A percentile compares a stretch with the other conserved stretches of the same genome.
Evolutionary conservation across 2,113 vertebrate species (phyloP).

Genomic region (Isurus oxyrinchus): DNA sequence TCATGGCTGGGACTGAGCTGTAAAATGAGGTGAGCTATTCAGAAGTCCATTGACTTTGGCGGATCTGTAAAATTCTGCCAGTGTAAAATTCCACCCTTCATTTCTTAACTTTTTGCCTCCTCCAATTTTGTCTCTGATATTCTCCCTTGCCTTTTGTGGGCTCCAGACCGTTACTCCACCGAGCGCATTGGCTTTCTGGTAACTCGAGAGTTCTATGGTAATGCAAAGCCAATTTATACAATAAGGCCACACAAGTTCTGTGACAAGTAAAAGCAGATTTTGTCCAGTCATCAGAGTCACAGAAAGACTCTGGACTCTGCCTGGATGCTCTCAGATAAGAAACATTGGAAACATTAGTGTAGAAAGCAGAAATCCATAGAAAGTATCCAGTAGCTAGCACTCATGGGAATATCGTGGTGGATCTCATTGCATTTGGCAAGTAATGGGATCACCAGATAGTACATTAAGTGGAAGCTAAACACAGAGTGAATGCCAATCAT

Average conservation of each 20-base stretch:
- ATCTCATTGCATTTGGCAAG: neutral
- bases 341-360: neutral
- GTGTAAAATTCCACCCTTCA: neutral
- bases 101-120: neutral
- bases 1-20: too few relatives aligned
- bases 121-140: neutral
- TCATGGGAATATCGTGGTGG: neutral
- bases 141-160: neutral
- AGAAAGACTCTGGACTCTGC: neutral
- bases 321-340: neutral
- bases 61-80: too few relatives aligned
- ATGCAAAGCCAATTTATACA: neutral
- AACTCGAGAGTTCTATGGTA: neutral
- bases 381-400: neutral
- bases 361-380: neutral
- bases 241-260: neutral
- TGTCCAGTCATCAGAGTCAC: neutral
- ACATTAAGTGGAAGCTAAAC: neutral
- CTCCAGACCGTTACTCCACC: neutral
- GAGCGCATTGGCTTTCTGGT: neutral
- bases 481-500: neutral
- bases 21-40: too few relatives aligned
- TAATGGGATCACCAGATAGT: neutral
- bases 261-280: neutral
- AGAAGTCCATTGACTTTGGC: too few relatives aligned